Conservation (phyloP, 2,797 vertebrate species). For the Calcarius lapponicus region DNA sequence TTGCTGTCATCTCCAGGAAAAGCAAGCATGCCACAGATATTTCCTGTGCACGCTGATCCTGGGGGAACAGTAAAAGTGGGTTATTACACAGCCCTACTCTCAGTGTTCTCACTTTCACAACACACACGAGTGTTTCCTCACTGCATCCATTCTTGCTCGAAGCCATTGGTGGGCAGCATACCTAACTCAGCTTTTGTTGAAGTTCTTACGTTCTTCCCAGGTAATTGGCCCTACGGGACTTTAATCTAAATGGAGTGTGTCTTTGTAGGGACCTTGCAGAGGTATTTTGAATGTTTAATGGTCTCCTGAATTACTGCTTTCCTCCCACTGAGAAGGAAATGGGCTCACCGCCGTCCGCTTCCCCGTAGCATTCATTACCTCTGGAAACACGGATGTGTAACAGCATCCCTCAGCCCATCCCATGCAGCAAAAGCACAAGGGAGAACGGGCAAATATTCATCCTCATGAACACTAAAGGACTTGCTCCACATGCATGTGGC, state of each 20-base stretch:
- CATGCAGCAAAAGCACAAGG: neutral
- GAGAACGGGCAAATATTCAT: neutral
- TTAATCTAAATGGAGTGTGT: slow-evolving; percentile 67
- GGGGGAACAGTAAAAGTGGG: slow-evolving; percentile 46
- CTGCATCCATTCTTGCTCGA: slow-evolving; percentile 35
- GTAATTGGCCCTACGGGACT: slow-evolving; percentile 56
- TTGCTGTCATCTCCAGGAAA: slow-evolving; percentile 41
- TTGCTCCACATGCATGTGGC: neutral
- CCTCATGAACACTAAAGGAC: neutral
- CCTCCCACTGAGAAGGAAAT: slow-evolving; percentile 46
- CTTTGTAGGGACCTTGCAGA: slow-evolving; percentile 60
- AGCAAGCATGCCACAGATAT: slow-evolving; percentile 56
- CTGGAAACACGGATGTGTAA: neutral
- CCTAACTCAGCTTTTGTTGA: slow-evolving; percentile 33
- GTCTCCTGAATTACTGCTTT: slow-evolving; percentile 26
- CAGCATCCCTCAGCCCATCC: slow-evolving; percentile 13
- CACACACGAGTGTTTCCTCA: slow-evolving; percentile 35
- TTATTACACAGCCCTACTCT: slow-evolving; percentile 56
- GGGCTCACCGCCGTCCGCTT: neutral
- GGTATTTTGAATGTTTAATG: slow-evolving; percentile 33
- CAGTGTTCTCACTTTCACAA: slow-evolving; percentile 55
- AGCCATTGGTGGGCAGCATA: slow-evolving; percentile 29
- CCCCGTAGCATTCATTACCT: neutral
- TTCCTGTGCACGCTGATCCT: slow-evolving; percentile 48
- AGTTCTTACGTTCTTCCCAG: slow-evolving; percentile 48